Evolutionary conservation across 2,888 invertebrate genomes (phyloP).

Genomic region (Allolobophora icterica): DNA sequence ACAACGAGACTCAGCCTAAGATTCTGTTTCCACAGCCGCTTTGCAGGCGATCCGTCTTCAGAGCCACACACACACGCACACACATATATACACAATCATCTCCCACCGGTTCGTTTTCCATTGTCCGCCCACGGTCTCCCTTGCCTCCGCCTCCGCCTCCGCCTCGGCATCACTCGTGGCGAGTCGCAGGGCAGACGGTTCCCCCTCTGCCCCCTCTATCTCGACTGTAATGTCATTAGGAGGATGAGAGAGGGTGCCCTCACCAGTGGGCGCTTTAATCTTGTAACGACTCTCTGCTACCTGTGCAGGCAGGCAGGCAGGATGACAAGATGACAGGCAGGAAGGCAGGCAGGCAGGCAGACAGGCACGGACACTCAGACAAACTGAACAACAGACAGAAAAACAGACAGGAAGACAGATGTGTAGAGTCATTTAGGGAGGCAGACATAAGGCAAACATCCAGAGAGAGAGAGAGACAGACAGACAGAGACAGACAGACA

Average conservation of each 20-base stretch:
- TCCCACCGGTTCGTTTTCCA: neutral
- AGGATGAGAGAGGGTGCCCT: neutral
- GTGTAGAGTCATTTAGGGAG: neutral
- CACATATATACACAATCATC: neutral
- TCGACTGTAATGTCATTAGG: neutral
- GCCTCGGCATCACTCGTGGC: neutral
- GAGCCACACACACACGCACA: neutral
- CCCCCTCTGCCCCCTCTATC: too few relatives aligned
- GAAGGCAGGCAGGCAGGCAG: neutral
- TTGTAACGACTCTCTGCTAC: neutral
- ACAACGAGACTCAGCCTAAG: neutral
- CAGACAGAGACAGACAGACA: neutral
- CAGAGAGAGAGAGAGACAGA: neutral
- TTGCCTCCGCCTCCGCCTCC: too few relatives aligned
- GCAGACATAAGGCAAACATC: neutral
- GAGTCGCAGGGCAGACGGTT: neutral
- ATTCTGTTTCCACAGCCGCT: neutral
- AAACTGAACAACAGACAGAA: neutral
- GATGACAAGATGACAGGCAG: neutral
- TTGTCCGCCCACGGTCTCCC: neutral
- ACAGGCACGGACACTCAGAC: slow-evolving; percentile 18
- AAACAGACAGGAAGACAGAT: neutral
- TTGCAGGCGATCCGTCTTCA: neutral
- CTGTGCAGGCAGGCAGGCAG: neutral
- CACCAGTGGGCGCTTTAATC: neutral